A percentile compares a stretch with the other conserved stretches of the same genome.
phyloP scores from a whole-genome alignment of 2,113 vertebrate species.

The Tichodroma muraria region DNA sequence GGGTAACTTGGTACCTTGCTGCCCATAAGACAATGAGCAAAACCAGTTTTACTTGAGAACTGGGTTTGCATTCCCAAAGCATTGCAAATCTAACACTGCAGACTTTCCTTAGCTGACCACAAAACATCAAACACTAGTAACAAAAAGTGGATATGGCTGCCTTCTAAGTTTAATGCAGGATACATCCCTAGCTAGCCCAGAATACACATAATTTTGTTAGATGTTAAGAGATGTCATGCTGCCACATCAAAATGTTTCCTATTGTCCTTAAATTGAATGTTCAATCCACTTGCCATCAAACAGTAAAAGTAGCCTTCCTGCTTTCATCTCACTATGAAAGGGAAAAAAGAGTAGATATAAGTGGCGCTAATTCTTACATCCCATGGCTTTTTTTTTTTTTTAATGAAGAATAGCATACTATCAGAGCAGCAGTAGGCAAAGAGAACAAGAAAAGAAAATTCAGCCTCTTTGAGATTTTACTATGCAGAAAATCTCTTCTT shows the following conservation, averaged over 20 bases:
- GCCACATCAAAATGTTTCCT: not conserved
- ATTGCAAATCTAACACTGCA: not conserved
- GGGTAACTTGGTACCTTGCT: not conserved
- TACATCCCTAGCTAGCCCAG: not conserved
- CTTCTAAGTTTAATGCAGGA: not conserved
- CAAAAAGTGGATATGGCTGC: not conserved
- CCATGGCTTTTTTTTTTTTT: not conserved
- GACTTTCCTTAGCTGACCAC: not conserved
- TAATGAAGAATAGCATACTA: not conserved
- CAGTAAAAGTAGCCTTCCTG: not conserved
- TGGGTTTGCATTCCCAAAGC: not conserved
- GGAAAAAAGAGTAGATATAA: not conserved
- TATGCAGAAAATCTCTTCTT: not conserved
- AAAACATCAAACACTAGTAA: not conserved
- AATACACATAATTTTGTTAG: not conserved
- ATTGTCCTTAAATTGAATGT: not conserved
- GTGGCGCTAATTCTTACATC: not conserved
- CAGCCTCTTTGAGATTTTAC: not conserved
- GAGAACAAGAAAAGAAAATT: not conserved
- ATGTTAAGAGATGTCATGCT: not conserved
- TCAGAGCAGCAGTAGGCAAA: not conserved
- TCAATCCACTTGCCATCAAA: not conserved
- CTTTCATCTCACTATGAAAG: not conserved
- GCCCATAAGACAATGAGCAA: not conserved
- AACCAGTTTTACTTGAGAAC: not conserved